Conservation (phyloP, 2,888 invertebrate genomes). For the Xestia c-nigrum region DNA sequence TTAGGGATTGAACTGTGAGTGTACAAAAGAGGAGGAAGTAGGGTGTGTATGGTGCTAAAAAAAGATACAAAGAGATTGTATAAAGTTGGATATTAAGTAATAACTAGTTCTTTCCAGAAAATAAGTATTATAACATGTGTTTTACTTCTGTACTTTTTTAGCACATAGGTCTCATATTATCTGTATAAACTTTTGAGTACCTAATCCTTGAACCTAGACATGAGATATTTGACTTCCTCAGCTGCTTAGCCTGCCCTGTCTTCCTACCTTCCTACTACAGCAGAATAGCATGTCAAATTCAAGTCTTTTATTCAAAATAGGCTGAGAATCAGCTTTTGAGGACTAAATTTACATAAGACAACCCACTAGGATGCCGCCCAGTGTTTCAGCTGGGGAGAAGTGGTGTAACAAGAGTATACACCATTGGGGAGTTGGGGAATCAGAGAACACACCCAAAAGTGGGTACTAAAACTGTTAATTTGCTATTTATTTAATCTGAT, state of each 20-base stretch:
- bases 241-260: background rate
- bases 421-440: background rate
- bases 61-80: no score
- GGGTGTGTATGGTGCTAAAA: background rate
- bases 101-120: background rate
- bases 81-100: background rate
- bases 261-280: background rate
- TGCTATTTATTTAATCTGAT: conserved; percentile 10
- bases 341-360: background rate
- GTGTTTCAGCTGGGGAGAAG: background rate
- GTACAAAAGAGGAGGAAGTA: background rate
- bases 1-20: background rate
- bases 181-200: background rate
- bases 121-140: background rate
- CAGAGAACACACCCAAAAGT: background rate
- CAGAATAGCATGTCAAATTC: background rate
- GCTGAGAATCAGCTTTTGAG: background rate
- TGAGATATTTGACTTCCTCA: background rate
- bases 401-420: background rate
- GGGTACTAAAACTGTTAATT: background rate
- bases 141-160: background rate
- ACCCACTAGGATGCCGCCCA: background rate
- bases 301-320: background rate
- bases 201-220: background rate
- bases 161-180: background rate